Conservation (phyloP, 2,113 vertebrate genomes). For the Indri indri region DNA sequence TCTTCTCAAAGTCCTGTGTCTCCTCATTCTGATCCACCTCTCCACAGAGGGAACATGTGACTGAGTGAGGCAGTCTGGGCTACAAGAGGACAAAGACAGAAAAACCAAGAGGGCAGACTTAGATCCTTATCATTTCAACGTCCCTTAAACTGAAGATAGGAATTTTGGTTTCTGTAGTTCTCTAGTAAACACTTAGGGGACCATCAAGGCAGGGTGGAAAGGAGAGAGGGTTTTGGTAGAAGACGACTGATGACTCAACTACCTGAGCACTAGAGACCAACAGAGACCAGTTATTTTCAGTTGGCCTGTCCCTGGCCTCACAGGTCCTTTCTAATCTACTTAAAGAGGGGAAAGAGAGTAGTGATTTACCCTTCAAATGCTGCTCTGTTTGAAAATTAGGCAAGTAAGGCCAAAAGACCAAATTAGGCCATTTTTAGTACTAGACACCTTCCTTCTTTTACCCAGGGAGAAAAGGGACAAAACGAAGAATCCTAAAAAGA, state of each 20-base stretch:
- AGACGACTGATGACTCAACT: not conserved
- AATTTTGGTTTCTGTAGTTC: not conserved
- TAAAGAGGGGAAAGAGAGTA: not conserved
- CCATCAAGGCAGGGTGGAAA: not conserved
- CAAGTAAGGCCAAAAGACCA: not conserved
- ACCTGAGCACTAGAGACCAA: not conserved
- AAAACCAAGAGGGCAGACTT: conserved; percentile 66
- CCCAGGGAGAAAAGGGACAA: not conserved
- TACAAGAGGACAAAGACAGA: conserved; percentile 80
- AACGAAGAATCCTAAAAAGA: not conserved
- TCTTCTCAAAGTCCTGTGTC: conserved; percentile 89
- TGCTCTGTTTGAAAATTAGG: conserved; percentile 12
- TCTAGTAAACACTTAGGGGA: not conserved
- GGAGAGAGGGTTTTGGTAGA: not conserved
- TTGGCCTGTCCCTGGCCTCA: not conserved
- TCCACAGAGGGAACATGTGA: conserved; percentile 94
- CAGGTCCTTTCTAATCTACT: not conserved
- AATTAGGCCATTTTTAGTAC: not conserved
- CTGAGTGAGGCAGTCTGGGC: conserved; percentile 96
- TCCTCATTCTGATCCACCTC: conserved; percentile 95
- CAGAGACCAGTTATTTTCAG: not conserved
- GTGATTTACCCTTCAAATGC: not conserved
- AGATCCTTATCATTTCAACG: conserved; percentile 32
- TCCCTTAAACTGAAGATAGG: not conserved
- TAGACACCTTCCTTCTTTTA: not conserved